Conservation (phyloP, 2,113 vertebrate genomes). For the Cricetomys ansorgei region DNA sequence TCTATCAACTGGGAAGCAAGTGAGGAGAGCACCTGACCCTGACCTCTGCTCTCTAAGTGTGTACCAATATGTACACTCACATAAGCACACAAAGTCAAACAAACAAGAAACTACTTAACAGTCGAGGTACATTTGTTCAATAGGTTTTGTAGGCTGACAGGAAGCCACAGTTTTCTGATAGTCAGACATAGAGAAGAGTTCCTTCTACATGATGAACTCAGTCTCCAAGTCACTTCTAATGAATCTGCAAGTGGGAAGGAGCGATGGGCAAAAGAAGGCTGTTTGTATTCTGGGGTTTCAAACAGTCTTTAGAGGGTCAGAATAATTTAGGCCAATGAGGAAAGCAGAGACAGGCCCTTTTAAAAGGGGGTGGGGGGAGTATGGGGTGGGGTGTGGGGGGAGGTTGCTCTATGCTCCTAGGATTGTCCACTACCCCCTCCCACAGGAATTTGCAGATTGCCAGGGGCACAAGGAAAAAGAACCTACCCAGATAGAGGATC, state of each 20-base stretch:
- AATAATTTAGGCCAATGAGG: neutral
- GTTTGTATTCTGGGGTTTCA: neutral
- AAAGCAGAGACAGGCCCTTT: too few relatives aligned
- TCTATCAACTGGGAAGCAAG: neutral
- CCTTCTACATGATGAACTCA: neutral
- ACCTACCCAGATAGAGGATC: neutral
- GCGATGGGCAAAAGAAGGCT: neutral
- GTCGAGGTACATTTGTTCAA: neutral
- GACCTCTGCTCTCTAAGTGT: too few relatives aligned
- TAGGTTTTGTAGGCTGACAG: neutral
- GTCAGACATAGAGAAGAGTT: neutral
- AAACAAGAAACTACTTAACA: neutral
- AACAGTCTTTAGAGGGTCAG: neutral
- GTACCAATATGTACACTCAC: neutral
- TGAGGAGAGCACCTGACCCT: neutral
- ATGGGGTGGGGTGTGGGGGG: too few relatives aligned
- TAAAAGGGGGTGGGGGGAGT: too few relatives aligned
- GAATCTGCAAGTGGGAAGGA: neutral
- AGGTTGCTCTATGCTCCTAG: neutral
- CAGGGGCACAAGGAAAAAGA: neutral
- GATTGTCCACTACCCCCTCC: too few relatives aligned
- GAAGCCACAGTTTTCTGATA: neutral
- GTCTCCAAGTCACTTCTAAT: neutral
- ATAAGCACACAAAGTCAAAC: neutral
- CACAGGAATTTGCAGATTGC: neutral